These are phyloP conservation scores for Anguilla megastoma DNA, from an alignment of 2,797 vertebrate genomes.

Conservation along the genomic window DNA sequence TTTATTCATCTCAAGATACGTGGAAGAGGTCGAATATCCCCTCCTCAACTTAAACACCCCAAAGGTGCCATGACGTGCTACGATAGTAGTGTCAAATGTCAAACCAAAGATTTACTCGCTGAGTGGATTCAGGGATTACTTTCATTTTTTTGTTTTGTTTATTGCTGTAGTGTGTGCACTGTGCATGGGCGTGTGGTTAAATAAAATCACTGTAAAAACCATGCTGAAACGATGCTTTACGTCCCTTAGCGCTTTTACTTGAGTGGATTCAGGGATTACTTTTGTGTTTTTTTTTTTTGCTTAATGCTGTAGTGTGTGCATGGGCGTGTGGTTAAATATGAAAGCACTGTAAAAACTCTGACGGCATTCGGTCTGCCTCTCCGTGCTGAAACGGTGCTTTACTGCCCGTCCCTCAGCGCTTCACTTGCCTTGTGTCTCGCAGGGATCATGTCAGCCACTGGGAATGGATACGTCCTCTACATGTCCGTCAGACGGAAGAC, in stretches of 20 bases:
- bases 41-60: neutral
- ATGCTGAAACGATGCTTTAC: too few species aligned
- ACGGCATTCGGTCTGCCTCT: too few species aligned
- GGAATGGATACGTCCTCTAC: constrained; percentile 91
- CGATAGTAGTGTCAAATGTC: neutral
- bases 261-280: too few species aligned
- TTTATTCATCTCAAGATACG: neutral
- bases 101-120: neutral
- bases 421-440: constrained; percentile 31
- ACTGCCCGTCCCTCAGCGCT: neutral
- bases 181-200: too few species aligned
- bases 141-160: too few species aligned
- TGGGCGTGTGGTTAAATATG: neutral
- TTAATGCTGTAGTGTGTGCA: neutral
- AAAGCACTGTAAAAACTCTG: neutral
- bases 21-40: neutral
- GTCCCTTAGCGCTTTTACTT: neutral
- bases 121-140: neutral
- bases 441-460: constrained; percentile 87
- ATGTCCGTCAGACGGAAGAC: constrained; percentile 83
- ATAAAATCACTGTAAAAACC: neutral
- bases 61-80: neutral
- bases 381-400: neutral
- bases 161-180: too few species aligned
- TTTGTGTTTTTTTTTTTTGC: too few species aligned